Conservation (phyloP, 2,797 vertebrate species). For the Linurgus olivaceus region DNA sequence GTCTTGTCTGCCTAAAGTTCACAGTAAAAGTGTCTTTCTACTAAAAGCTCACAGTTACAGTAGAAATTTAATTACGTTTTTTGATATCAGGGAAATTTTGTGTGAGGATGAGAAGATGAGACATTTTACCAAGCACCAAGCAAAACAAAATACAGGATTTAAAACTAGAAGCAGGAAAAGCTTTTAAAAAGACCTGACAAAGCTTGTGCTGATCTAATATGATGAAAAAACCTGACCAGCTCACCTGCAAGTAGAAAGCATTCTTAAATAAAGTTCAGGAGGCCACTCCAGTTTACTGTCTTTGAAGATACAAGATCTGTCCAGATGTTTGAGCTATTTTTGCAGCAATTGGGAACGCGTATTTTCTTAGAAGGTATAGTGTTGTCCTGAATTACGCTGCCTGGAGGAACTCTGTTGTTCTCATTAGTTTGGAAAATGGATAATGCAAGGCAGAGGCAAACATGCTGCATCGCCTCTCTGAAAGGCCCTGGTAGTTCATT, state of each 20-base stretch:
- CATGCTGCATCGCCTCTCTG: background rate
- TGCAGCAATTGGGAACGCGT: background rate
- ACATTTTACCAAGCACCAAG: background rate
- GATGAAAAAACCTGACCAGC: background rate
- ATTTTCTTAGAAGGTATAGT: background rate
- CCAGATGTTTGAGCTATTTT: background rate
- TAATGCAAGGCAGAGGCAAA: background rate
- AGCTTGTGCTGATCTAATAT: background rate
- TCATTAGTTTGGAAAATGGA: background rate
- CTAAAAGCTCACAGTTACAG: background rate
- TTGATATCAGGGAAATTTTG: background rate
- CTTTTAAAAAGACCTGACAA: background rate
- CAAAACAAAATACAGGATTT: background rate
- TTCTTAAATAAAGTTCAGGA: background rate
- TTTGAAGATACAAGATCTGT: background rate
- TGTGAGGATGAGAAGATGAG: background rate
- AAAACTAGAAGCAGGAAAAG: background rate
- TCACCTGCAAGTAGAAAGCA: background rate
- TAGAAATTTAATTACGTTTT: background rate
- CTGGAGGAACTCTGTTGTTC: background rate
- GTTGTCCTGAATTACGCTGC: background rate
- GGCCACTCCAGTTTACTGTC: background rate
- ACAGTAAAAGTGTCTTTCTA: background rate
- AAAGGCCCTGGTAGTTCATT: background rate
- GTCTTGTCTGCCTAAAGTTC: background rate